Base-by-base conservation (phyloP, 2,113 vertebrate species). In the Lichenostomus cassidix region DNA sequence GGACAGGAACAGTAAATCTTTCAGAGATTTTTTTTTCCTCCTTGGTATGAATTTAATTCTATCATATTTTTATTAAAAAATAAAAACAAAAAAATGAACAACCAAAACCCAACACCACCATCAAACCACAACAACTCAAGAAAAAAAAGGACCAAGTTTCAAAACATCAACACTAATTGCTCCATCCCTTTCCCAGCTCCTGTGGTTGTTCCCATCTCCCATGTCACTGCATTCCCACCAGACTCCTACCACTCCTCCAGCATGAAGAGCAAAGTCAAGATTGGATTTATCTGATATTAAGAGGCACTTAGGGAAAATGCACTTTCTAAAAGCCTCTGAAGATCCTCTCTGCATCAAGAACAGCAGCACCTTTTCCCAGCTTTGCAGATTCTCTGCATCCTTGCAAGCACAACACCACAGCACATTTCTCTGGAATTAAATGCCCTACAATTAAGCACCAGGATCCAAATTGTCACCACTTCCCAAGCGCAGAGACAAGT, bases 221-320 rank as follows among this genome's bases (percentile, higher is more conserved):
- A 35, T 14, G 50, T 49, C 33, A 29, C 71, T 52, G 41, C 55
- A 83, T 44, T 79, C 89, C 65, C 63, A 73, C 44, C 49, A 71
- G 55, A 17, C 47, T 71, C 68, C 47, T 5, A 55, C 41, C 58
- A 53, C 58, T 68, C 22, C 85, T 76, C n/a, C 62, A 62, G 31
- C 78, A 80, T 0, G 7, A 86, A 88, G 4, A 93, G 31, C 69
- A 58, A 87, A 93, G 83, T n/a, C 79, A 91, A 68, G 90, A 89
- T 5, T 63, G 74, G 70, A 77, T 94, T 95, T 90, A 67, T 89
- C 29, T 28, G 39, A 86, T 59, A 8, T n/a, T 42, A 90, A 83
- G 56, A 92, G 84, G 83, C 81, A 85, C 64, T 89, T 41, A 62
- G 84, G 65, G 79, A 93, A 87, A 92, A 95, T 3, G n/a, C 56